A percentile compares a stretch with the other conserved stretches of the same genome.
Conservation (phyloP, 1,140 invertebrate genomes). For the Babylonia areolata region DNA sequence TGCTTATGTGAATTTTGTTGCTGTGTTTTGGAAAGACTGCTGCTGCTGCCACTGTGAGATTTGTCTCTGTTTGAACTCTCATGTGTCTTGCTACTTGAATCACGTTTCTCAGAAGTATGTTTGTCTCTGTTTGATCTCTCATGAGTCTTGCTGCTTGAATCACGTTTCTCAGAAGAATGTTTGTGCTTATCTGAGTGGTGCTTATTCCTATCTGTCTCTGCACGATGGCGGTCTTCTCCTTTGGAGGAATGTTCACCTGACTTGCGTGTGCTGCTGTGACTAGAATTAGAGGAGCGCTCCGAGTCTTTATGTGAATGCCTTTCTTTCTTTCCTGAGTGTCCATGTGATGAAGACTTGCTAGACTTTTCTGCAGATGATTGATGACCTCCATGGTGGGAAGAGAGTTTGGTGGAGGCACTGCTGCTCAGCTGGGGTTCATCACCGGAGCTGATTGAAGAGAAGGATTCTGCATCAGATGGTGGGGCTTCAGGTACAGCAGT, state of each 20-base stretch:
- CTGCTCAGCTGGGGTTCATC: background rate
- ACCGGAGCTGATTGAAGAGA: constrained; percentile 7
- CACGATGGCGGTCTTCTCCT: background rate
- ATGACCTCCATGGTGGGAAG: background rate
- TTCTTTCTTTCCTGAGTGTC: background rate
- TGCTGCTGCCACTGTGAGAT: background rate
- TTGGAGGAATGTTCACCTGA: background rate
- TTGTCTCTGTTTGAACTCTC: background rate
- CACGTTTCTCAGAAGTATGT: no score
- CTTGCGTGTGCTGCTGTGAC: background rate
- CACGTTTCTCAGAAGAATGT: background rate
- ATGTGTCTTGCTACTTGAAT: background rate
- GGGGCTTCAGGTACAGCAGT: background rate
- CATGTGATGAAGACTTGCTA: background rate
- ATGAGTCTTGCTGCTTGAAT: no score
- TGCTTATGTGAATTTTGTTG: background rate
- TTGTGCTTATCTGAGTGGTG: background rate
- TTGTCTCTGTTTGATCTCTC: no score
- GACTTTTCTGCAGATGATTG: background rate
- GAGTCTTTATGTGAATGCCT: background rate
- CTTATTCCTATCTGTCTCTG: background rate
- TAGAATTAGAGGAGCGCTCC: constrained; percentile 5
- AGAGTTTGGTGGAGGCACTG: background rate
- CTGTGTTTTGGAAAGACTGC: background rate
- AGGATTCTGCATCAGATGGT: background rate